Evolutionary conservation across 2,888 invertebrate species (phyloP).

Genomic region (Fragum fragum): DNA sequence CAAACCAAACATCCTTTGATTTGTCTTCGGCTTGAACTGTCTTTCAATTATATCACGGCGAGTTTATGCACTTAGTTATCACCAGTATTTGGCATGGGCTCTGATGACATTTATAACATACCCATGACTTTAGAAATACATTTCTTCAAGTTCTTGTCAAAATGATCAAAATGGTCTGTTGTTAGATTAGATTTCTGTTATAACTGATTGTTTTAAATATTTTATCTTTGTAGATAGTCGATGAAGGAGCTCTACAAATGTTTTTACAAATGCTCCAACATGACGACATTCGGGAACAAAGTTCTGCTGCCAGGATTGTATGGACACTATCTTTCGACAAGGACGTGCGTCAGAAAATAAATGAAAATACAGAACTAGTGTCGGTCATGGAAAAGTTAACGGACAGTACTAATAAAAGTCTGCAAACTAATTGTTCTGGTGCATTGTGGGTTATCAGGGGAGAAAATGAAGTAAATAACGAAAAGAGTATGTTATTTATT

Average conservation of each 20-base stretch:
- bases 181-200: no score
- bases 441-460: slow-evolving; percentile 81
- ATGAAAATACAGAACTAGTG: slow-evolving; percentile 74
- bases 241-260: slow-evolving; percentile 76
- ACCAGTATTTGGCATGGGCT: no score
- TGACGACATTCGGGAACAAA: slow-evolving; percentile 76
- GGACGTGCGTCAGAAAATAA: slow-evolving; percentile 72
- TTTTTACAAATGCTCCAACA: slow-evolving; percentile 76
- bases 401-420: slow-evolving; percentile 73
- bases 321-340: slow-evolving; percentile 84
- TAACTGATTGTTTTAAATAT: no score
- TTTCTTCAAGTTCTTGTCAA: no score
- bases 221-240: slow-evolving; percentile 73
- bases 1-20: no score
- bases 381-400: slow-evolving; percentile 72
- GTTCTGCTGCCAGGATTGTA: slow-evolving; percentile 74
- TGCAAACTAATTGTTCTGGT: slow-evolving; percentile 76
- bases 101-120: no score
- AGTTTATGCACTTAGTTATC: no score
- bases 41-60: no score
- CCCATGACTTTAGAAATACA: no score
- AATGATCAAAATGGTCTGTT: no score
- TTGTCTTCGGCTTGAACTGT: no score
- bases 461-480: slow-evolving; percentile 74
- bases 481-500: slow-evolving; percentile 55